These are phyloP conservation scores for Troides oblongomaculatus DNA, from an alignment of 2,888 invertebrate genomes.

Conservation along the genomic window DNA sequence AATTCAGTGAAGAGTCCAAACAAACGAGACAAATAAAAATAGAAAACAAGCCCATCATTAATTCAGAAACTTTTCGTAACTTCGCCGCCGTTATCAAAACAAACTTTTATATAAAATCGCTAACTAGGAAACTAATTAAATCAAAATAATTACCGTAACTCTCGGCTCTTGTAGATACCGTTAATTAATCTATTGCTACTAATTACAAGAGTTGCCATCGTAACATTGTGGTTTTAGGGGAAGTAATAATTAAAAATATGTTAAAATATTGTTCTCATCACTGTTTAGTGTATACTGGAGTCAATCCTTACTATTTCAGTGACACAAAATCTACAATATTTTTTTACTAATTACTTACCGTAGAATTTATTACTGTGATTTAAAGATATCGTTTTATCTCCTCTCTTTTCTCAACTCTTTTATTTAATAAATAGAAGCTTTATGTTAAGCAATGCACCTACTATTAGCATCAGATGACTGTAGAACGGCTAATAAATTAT, in stretches of 20 bases:
- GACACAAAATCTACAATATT: no score
- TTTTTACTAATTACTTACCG: no score
- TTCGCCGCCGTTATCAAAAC: conserved; percentile 12
- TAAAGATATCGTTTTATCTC: no score
- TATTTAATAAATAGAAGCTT: no score
- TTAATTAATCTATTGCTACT: conserved; percentile 25
- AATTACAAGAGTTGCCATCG: conserved; percentile 17
- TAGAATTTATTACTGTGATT: no score
- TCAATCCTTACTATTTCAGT: no score
- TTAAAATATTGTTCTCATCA: not conserved
- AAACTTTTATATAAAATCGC: conserved; percentile 19
- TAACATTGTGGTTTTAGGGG: not conserved
- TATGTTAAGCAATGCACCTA: no score
- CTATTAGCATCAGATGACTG: no score
- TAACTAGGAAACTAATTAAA: conserved; percentile 26
- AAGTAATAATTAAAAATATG: not conserved
- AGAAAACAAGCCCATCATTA: conserved; percentile 3
- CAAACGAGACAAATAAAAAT: not conserved
- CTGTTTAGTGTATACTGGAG: no score
- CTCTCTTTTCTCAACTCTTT: no score
- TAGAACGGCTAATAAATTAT: no score
- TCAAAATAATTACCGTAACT: conserved; percentile 21
- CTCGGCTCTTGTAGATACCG: conserved; percentile 8
- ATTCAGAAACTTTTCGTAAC: conserved; percentile 12
- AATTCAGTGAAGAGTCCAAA: not conserved